These are phyloP conservation scores for Neolamprologus hecqui DNA, from an alignment of 2,113 vertebrate genomes.

Conservation along the genomic window DNA sequence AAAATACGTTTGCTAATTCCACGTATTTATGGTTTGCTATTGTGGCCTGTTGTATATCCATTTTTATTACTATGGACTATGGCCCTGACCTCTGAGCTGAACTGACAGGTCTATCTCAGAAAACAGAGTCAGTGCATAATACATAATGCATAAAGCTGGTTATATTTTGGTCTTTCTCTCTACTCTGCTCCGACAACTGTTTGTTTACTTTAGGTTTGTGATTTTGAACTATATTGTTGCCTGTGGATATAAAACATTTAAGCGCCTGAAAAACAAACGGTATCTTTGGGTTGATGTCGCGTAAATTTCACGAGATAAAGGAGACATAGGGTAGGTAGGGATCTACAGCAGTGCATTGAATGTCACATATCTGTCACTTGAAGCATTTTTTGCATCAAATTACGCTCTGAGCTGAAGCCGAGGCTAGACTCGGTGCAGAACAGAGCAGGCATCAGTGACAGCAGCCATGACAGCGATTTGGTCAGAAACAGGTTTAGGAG, in stretches of 20 bases:
- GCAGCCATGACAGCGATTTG: background rate
- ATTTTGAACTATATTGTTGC: background rate
- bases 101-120: slow-evolving; percentile 8
- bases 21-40: background rate
- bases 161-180: background rate
- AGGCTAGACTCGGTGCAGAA: background rate
- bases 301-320: background rate
- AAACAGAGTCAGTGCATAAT: background rate
- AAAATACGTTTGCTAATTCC: background rate
- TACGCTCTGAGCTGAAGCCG: background rate
- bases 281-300: background rate
- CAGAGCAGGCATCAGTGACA: background rate
- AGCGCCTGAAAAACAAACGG: background rate
- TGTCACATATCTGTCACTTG: background rate
- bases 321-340: background rate
- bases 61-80: background rate
- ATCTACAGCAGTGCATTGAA: background rate
- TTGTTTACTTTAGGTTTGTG: background rate
- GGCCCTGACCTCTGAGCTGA: slow-evolving; percentile 1
- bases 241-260: background rate
- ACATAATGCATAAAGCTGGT: slow-evolving; percentile 5
- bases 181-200: background rate
- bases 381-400: background rate
- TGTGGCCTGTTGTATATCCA: background rate
- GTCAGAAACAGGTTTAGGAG: background rate